Conservation (phyloP, 1,140 invertebrate species). For the Camponotus pennsylvanicus region DNA sequence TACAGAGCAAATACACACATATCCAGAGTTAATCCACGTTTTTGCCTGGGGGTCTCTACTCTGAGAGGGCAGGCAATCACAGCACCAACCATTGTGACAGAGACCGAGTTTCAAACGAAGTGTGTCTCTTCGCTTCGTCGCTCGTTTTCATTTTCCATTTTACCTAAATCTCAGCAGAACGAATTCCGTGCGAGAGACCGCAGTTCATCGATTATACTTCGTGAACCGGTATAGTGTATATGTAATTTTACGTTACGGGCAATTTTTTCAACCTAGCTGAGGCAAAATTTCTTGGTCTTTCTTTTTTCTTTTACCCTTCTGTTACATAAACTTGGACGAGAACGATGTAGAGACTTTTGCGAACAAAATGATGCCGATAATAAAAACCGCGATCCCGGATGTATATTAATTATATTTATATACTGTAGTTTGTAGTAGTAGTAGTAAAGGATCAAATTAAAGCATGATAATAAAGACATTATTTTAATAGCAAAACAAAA, state of each 20-base stretch:
- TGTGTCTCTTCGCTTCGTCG: slow-evolving; percentile 80
- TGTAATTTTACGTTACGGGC: slow-evolving; percentile 33
- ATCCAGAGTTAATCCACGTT: slow-evolving; percentile 87
- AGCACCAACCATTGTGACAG: slow-evolving; percentile 85
- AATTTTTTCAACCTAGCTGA: slow-evolving; percentile 35
- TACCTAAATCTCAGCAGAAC: slow-evolving; percentile 76
- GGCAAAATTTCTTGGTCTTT: slow-evolving; percentile 36
- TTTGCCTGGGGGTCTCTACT: slow-evolving; percentile 85
- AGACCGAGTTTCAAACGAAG: slow-evolving; percentile 83
- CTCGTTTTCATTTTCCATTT: slow-evolving; percentile 79
- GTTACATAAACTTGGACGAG: neutral
- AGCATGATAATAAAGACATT: slow-evolving; percentile 14
- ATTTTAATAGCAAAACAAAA: slow-evolving; percentile 17
- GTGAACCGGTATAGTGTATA: neutral
- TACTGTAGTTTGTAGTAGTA: neutral
- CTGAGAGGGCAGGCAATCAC: slow-evolving; percentile 87
- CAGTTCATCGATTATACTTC: slow-evolving; percentile 36
- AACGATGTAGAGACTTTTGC: slow-evolving; percentile 14
- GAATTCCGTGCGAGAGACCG: slow-evolving; percentile 67
- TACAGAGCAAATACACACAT: slow-evolving; percentile 88
- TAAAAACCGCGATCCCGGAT: neutral
- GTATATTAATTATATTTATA: neutral
- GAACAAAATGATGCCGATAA: neutral
- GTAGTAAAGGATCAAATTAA: neutral
- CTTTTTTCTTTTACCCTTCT: slow-evolving; percentile 18